These are phyloP conservation scores for Prinia subflava DNA, from an alignment of 2,113 vertebrate genomes.

Conservation along the genomic window DNA sequence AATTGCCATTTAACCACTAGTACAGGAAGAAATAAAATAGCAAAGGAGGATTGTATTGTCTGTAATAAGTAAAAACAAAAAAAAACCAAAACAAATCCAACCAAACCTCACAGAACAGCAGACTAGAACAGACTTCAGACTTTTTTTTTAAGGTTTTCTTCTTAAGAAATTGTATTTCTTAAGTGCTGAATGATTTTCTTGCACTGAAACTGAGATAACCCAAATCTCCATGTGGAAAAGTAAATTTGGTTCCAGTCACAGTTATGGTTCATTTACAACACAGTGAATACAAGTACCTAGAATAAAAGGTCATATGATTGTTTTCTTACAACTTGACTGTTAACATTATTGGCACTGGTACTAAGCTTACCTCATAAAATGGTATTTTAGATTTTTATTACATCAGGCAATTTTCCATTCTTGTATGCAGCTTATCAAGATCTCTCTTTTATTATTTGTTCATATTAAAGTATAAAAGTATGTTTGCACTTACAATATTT, in stretches of 20 bases:
- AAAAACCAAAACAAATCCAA: neutral
- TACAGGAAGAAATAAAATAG: neutral
- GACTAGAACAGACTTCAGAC: neutral
- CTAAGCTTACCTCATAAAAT: neutral
- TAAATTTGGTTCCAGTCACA: neutral
- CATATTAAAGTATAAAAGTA: neutral
- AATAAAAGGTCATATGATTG: neutral
- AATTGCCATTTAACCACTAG: neutral
- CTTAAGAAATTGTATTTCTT: neutral
- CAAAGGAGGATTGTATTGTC: neutral
- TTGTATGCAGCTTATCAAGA: rapidly evolving
- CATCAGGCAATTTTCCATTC: neutral
- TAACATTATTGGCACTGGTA: neutral
- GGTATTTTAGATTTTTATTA: neutral
- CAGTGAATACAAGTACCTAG: neutral
- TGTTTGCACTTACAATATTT: neutral
- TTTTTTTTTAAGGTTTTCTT: neutral
- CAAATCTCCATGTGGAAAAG: neutral
- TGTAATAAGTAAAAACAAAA: neutral
- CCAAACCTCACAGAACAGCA: rapidly evolving
- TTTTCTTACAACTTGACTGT: neutral
- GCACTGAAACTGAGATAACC: neutral
- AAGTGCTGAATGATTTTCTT: neutral
- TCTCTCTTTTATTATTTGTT: neutral
- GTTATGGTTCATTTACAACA: neutral